Base-by-base conservation (phyloP, 2,888 invertebrate genomes). In the Leptopilina myrica region DNA sequence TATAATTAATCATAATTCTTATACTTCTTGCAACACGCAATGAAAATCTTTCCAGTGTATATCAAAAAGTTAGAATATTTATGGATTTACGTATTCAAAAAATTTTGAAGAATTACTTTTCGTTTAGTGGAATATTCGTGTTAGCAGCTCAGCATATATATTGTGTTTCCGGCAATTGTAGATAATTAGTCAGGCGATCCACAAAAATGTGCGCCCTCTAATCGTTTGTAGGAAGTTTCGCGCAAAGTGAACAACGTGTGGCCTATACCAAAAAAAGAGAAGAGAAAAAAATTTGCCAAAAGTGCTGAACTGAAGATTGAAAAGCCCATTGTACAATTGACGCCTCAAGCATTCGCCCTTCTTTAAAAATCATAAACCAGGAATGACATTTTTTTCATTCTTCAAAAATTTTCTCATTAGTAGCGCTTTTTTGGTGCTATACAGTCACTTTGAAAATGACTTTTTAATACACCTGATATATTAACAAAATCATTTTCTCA, bases 181-280 rank as follows among this genome's bases (percentile, higher is more conserved):
- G 85, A 84, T 87, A 88, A 88, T 88, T 88, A 85, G 86, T 88
- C 88, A 88, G 87, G 88, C 88, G 84, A 87, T 81, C 81, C 79
- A 78, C 80, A 77, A 78, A 80, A 77, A 66, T 81, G 84, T 83
- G 83, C 81, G 83, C 83, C 86, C 85, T 88, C 87, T 88, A 86
- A 88, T 88, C 86, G 87, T 9, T 56, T 65, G 59, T 64, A 33
- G 76, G 75, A 78, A 73, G 76, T 66, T 78, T 56, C 66, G 75
- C 67, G 69, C 64, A 76, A 79, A 78, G 65, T 73, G 79, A 78
- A 78, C 33, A 67, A 56, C 56, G 78, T 26, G 76, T 33, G 33
- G 56, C 26, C 53, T 26, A 26, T 56, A 59, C 56, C 69, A 14
- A 69, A 69, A 69, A 69, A 14, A 7, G 26, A 53, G 33, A 53